These are phyloP conservation scores for Agrochola litura DNA, from an alignment of 2,888 invertebrate genomes.

Conservation along the genomic window DNA sequence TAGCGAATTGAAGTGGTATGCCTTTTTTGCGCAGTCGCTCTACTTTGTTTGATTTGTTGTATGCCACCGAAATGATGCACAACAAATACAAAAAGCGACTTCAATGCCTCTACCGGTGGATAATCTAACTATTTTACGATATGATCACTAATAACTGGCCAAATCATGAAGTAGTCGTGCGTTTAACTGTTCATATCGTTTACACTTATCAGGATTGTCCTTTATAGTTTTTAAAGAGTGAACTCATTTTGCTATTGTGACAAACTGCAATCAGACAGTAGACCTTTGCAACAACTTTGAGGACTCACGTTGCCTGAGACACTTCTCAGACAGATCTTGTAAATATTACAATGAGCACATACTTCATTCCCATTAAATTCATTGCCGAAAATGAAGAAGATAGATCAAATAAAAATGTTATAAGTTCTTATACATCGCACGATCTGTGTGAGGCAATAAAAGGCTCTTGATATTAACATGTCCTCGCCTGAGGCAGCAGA, in stretches of 20 bases:
- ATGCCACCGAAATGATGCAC: too few species aligned
- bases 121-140: too few species aligned
- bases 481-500: slow-evolving; percentile 80
- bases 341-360: neutral
- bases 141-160: too few species aligned
- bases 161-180: too few species aligned
- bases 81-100: too few species aligned
- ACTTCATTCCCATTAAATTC: neutral
- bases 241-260: neutral
- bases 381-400: slow-evolving; percentile 20
- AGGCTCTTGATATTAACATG: slow-evolving; percentile 83
- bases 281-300: neutral
- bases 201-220: too few species aligned
- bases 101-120: too few species aligned
- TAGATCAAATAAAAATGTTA: slow-evolving; percentile 49
- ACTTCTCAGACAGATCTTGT: neutral
- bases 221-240: too few species aligned
- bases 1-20: too few species aligned
- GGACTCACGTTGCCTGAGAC: neutral
- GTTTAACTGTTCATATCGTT: too few species aligned
- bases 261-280: neutral
- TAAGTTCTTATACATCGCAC: slow-evolving; percentile 51
- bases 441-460: slow-evolving; percentile 76
- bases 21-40: too few species aligned
- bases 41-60: too few species aligned